These are phyloP conservation scores for Capromys pilorides DNA, from an alignment of 2,797 vertebrate species.

Conservation along the genomic window DNA sequence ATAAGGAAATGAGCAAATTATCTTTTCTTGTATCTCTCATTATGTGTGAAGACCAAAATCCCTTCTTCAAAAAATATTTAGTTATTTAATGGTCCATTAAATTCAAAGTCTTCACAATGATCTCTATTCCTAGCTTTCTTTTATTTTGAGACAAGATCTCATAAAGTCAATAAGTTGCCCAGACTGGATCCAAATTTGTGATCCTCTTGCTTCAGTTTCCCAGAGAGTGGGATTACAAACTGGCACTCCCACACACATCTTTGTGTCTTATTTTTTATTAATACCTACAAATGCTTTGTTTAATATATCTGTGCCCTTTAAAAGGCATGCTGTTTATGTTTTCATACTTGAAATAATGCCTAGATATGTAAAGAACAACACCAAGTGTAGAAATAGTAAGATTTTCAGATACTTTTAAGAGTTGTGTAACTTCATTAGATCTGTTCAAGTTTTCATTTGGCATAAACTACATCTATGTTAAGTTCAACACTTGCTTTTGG, in stretches of 20 bases:
- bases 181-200: background rate
- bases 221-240: background rate
- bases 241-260: background rate
- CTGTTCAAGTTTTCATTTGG: background rate
- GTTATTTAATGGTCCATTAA: background rate
- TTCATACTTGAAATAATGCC: constrained; percentile 9
- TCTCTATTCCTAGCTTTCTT: background rate
- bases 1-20: background rate
- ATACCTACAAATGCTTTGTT: background rate
- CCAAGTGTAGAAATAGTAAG: background rate
- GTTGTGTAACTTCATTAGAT: background rate
- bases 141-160: background rate
- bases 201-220: background rate
- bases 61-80: background rate
- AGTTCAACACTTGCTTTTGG: background rate
- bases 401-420: background rate
- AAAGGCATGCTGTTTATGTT: background rate
- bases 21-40: background rate
- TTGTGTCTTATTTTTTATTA: background rate
- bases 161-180: background rate
- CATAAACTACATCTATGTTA: background rate
- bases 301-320: background rate
- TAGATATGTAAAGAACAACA: background rate
- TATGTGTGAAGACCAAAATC: background rate
- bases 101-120: background rate